A percentile compares a stretch with the other conserved stretches of the same genome.
These are phyloP conservation scores for Brevimyrus niger DNA, from an alignment of 2,113 vertebrate species.

Conservation along the genomic window DNA sequence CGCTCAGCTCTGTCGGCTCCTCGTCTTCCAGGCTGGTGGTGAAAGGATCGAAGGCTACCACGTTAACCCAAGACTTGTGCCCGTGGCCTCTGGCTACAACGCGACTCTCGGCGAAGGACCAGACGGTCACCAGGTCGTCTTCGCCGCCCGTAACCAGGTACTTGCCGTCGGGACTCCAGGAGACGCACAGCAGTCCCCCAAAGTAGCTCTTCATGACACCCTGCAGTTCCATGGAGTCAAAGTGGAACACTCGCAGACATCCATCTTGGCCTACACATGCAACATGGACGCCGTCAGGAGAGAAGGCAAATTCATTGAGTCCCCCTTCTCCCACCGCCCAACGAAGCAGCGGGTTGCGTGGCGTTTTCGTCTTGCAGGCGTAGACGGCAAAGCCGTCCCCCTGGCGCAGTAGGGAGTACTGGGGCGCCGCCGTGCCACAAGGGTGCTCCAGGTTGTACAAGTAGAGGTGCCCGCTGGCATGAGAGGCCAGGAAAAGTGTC, in stretches of 20 bases:
- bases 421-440: constrained; percentile 63
- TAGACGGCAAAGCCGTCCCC: constrained; percentile 84
- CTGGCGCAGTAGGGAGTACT: constrained; percentile 76
- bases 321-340: constrained; percentile 81
- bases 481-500: constrained; percentile 79
- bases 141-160: constrained; percentile 83
- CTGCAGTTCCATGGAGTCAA: constrained; percentile 82
- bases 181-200: constrained; percentile 82
- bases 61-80: constrained; percentile 91
- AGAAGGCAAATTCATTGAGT: constrained; percentile 86
- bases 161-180: constrained; percentile 86
- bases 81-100: constrained; percentile 83
- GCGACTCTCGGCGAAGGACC: constrained; percentile 77
- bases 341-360: constrained; percentile 76
- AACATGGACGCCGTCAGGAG: constrained; percentile 77
- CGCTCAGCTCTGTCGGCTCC: constrained; percentile 58
- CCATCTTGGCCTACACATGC: constrained; percentile 89
- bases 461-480: constrained; percentile 87
- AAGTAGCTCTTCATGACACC: constrained; percentile 92
- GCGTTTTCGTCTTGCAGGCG: constrained; percentile 76
- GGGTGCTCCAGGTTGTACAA: constrained; percentile 80
- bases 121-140: constrained; percentile 85
- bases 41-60: constrained; percentile 84
- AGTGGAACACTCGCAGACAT: constrained; percentile 79
- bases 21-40: constrained; percentile 71